Percentiles rank a stretch among this genome's conserved stretches.
phyloP scores from a whole-genome alignment of 2,113 vertebrate genomes.

The Uria lomvia region DNA sequence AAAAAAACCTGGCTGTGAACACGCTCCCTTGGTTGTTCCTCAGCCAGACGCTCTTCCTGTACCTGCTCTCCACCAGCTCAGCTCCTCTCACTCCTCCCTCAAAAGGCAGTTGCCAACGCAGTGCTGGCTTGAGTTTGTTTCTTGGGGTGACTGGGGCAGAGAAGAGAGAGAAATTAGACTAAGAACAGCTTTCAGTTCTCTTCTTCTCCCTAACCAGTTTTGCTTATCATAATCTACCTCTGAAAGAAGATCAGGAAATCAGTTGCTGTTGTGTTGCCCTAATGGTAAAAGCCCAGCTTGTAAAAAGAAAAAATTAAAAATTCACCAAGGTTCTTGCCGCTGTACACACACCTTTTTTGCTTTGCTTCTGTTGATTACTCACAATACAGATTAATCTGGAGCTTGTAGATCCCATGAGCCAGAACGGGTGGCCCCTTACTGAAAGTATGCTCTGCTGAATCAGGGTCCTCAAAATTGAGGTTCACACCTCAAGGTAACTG shows the following conservation, averaged over 20 bases:
- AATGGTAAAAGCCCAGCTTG: not conserved
- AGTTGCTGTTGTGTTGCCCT: not conserved
- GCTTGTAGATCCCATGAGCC: not conserved
- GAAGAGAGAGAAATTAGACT: not conserved
- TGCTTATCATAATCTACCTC: not conserved
- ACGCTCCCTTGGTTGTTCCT: not conserved
- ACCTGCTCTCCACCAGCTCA: not conserved
- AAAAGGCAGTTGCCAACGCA: fast-evolving
- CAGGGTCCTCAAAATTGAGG: not conserved
- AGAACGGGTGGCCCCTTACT: not conserved
- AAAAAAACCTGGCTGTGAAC: not conserved
- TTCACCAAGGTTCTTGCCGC: not conserved
- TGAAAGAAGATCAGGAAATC: not conserved
- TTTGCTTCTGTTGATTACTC: not conserved
- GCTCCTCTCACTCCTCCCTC: not conserved
- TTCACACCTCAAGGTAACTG: not conserved
- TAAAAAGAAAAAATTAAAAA: not conserved
- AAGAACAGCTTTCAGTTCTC: not conserved
- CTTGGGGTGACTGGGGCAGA: not conserved
- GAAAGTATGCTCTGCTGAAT: not conserved
- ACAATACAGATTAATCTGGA: not conserved
- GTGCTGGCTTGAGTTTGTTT: not conserved
- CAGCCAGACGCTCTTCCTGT: not conserved
- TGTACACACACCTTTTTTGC: not conserved
- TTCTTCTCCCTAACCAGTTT: not conserved